These are phyloP conservation scores for Ornithoptera priamus DNA, from an alignment of 2,888 invertebrate species.

Conservation along the genomic window DNA sequence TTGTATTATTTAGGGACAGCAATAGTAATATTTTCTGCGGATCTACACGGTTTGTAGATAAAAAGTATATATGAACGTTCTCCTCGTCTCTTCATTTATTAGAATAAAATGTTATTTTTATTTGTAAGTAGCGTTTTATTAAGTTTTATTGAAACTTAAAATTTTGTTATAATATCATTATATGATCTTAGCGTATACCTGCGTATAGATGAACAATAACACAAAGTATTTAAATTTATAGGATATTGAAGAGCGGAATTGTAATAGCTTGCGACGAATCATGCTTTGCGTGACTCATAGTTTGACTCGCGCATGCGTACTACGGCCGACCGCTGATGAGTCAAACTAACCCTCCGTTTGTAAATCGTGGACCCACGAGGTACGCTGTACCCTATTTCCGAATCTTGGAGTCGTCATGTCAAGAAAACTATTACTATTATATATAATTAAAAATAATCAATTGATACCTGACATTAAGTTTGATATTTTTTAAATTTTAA, in stretches of 20 bases:
- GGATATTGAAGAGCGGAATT: constrained; percentile 15
- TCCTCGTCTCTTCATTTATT: too few species aligned
- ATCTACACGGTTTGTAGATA: too few species aligned
- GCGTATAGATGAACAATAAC: neutral
- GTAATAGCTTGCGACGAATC: constrained; percentile 40
- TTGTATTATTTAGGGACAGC: too few species aligned
- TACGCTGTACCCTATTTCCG: constrained; percentile 28
- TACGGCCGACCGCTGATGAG: constrained; percentile 49
- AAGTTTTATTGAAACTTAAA: too few species aligned
- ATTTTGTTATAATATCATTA: neutral
- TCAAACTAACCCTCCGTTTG: constrained; percentile 46
- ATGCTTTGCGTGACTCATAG: constrained; percentile 34
- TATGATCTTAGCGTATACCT: neutral
- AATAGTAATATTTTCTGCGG: too few species aligned
- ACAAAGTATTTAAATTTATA: constrained; percentile 1
- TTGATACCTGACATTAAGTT: too few species aligned
- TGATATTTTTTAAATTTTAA: too few species aligned
- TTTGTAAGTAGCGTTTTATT: too few species aligned
- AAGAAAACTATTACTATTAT: constrained; percentile 29
- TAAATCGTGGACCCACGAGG: constrained; percentile 32
- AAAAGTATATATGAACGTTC: too few species aligned
- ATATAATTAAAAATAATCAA: neutral
- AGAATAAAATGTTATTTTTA: too few species aligned
- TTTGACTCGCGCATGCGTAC: constrained; percentile 48
- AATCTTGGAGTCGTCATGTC: constrained; percentile 35